phyloP scores from a whole-genome alignment of 2,888 invertebrate genomes.

The Chymomyza fuscimana region DNA sequence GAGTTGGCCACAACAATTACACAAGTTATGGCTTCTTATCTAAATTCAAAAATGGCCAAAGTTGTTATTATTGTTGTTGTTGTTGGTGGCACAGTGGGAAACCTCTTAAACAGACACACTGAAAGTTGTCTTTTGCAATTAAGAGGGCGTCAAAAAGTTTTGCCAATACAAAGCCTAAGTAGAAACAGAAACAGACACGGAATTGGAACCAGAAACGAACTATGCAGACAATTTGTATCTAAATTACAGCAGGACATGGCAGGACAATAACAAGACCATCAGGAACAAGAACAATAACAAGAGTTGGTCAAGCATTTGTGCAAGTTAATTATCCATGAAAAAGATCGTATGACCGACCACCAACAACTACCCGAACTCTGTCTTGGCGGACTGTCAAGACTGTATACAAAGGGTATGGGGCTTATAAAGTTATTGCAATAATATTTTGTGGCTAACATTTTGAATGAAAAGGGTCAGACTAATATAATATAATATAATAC shows the following conservation, averaged over 20 bases:
- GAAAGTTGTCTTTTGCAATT: slow-evolving; percentile 36
- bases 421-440: too few species aligned
- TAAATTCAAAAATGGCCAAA: slow-evolving; percentile 42
- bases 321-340: slow-evolving; percentile 57
- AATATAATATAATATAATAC: too few species aligned
- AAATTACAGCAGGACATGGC: slow-evolving; percentile 47
- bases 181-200: slow-evolving; percentile 13
- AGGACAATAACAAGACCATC: slow-evolving; percentile 3
- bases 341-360: slow-evolving; percentile 20
- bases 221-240: slow-evolving; percentile 48
- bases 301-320: slow-evolving; percentile 24
- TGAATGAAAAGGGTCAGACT: too few species aligned
- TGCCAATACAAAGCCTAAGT: slow-evolving; percentile 32
- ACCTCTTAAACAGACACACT: not conserved
- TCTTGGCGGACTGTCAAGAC: slow-evolving; percentile 9
- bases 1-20: slow-evolving; percentile 51
- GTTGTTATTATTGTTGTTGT: not conserved
- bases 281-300: not conserved
- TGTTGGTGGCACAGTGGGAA: slow-evolving; percentile 3
- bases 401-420: too few species aligned
- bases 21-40: slow-evolving; percentile 54
- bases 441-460: too few species aligned
- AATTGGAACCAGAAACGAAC: slow-evolving; percentile 20
- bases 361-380: not conserved
- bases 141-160: slow-evolving; percentile 39